A percentile compares a stretch with the other conserved stretches of the same genome.
Evolutionary conservation across 1,140 invertebrate genomes (phyloP).

Genomic region (Globodera rostochiensis): DNA sequence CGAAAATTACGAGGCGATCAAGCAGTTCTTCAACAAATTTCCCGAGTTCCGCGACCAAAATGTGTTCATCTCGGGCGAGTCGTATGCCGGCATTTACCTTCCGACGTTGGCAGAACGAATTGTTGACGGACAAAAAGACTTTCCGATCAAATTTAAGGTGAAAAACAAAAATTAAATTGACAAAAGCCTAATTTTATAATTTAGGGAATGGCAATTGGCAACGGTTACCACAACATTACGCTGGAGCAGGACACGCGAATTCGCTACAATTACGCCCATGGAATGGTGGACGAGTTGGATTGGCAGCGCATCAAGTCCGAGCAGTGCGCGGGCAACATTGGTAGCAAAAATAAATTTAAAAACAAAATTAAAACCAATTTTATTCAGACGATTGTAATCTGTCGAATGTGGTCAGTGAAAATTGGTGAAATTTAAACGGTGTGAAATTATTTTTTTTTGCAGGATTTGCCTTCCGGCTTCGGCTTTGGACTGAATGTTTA

Average conservation of each 20-base stretch:
- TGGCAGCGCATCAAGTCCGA: slow-evolving; percentile 60
- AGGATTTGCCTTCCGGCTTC: slow-evolving; percentile 20
- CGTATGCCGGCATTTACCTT: slow-evolving; percentile 67
- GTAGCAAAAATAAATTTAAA: slow-evolving; percentile 7
- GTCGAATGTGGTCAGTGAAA: slow-evolving; percentile 42
- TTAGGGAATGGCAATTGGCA: slow-evolving; percentile 65
- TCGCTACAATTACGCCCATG: slow-evolving; percentile 63
- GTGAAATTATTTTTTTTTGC: background rate
- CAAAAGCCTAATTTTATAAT: slow-evolving; percentile 1
- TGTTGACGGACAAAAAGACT: slow-evolving; percentile 65
- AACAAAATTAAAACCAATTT: background rate
- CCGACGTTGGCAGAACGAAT: slow-evolving; percentile 70
- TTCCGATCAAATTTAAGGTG: slow-evolving; percentile 61
- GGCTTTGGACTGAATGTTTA: slow-evolving; percentile 61
- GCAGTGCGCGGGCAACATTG: slow-evolving; percentile 53
- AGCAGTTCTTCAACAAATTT: slow-evolving; percentile 70
- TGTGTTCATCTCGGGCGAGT: slow-evolving; percentile 69
- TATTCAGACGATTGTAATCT: slow-evolving; percentile 58
- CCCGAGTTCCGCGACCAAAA: slow-evolving; percentile 68
- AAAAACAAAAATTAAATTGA: background rate
- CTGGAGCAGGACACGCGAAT: slow-evolving; percentile 64
- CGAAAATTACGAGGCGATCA: slow-evolving; percentile 69
- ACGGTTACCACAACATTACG: slow-evolving; percentile 64
- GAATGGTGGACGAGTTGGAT: slow-evolving; percentile 61
- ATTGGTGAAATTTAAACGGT: slow-evolving; percentile 6